These are phyloP conservation scores for Podiceps cristatus DNA, from an alignment of 2,113 vertebrate genomes.

Conservation along the genomic window DNA sequence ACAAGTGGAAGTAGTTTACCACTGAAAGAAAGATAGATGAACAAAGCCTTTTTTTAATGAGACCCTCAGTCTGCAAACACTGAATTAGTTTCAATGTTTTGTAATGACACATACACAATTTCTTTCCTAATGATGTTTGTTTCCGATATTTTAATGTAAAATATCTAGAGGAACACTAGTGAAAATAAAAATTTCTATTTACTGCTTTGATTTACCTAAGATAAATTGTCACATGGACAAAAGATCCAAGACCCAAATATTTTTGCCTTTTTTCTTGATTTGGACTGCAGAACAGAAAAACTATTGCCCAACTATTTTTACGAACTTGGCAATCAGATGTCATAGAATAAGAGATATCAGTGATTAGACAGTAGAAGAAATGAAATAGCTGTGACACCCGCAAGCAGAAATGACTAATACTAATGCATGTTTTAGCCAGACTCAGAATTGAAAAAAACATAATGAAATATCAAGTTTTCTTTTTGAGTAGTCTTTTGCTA, in stretches of 20 bases:
- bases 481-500: background rate
- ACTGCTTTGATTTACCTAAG: background rate
- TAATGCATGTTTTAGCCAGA: background rate
- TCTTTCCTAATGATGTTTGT: background rate
- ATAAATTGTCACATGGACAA: background rate
- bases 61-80: background rate
- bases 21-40: background rate
- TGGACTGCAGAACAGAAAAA: background rate
- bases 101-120: background rate
- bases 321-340: background rate
- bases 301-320: background rate
- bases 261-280: background rate
- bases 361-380: background rate
- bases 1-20: background rate
- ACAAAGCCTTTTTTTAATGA: background rate
- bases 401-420: background rate
- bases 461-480: background rate
- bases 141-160: background rate
- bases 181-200: background rate
- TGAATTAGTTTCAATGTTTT: background rate
- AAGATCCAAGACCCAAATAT: background rate
- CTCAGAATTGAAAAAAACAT: background rate
- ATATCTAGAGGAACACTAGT: background rate
- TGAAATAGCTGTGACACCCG: background rate
- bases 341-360: background rate